phyloP scores from a whole-genome alignment of 1,140 invertebrate species.

The Calephelis nemesis region DNA sequence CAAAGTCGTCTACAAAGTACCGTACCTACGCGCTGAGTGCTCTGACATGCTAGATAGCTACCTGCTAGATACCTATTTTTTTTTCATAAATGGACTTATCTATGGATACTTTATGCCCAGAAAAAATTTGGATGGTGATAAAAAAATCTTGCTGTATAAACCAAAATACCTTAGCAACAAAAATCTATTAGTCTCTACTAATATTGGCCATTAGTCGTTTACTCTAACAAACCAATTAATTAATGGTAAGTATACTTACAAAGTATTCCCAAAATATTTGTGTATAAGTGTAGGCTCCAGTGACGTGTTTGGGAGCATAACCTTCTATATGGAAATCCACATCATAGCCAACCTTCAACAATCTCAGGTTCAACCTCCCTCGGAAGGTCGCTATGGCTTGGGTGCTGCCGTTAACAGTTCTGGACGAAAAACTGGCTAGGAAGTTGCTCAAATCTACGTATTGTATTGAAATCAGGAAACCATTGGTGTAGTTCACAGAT shows the following conservation, averaged over 20 bases:
- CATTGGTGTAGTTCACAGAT: conserved; percentile 49
- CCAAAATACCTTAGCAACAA: too few relatives aligned
- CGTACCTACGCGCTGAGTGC: too few relatives aligned
- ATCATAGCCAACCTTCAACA: conserved; percentile 43
- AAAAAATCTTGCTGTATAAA: too few relatives aligned
- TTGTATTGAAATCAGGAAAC: conserved; percentile 49
- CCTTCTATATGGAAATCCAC: conserved; percentile 36
- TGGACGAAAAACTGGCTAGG: neutral
- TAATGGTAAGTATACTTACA: conserved; percentile 33
- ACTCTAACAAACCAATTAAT: too few relatives aligned
- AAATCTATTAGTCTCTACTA: too few relatives aligned
- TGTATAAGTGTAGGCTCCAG: conserved; percentile 36
- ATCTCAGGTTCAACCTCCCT: conserved; percentile 35
- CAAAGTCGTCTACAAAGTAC: too few relatives aligned
- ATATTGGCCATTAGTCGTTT: too few relatives aligned
- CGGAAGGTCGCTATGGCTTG: conserved; percentile 22
- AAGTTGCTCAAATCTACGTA: conserved; percentile 40
- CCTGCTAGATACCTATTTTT: too few relatives aligned
- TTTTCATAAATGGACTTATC: too few relatives aligned
- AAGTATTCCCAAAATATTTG: conserved; percentile 20
- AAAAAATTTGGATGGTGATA: too few relatives aligned
- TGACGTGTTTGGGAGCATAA: conserved; percentile 30
- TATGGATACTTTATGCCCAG: too few relatives aligned
- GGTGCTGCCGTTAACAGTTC: conserved; percentile 22
- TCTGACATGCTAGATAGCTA: too few relatives aligned